phyloP scores from a whole-genome alignment of 2,797 vertebrate species.

The Lepidocolaptes lacrymiger region DNA sequence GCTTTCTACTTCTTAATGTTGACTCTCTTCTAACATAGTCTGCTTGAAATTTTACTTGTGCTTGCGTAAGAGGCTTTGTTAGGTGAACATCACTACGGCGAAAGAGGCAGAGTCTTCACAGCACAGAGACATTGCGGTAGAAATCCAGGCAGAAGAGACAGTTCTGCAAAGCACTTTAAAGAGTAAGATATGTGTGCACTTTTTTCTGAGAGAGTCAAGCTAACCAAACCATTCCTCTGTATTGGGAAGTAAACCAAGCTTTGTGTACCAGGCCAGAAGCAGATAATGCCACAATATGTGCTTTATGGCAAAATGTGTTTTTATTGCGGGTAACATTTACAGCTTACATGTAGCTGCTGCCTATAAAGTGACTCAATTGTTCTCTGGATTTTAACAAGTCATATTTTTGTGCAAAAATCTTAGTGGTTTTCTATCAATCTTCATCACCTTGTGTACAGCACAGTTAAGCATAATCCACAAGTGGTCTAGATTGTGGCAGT shows the following conservation, averaged over 20 bases:
- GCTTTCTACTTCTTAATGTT: background rate
- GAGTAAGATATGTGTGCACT: background rate
- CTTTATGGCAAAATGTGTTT: slow-evolving; percentile 72
- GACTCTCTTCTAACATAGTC: background rate
- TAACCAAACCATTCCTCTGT: slow-evolving; percentile 41
- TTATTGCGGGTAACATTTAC: slow-evolving; percentile 75
- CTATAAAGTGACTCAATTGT: slow-evolving; percentile 64
- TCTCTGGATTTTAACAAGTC: slow-evolving; percentile 65
- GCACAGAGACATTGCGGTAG: background rate
- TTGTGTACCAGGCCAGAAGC: slow-evolving; percentile 70
- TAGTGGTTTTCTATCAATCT: slow-evolving; percentile 81
- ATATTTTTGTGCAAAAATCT: slow-evolving; percentile 65
- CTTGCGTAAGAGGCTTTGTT: background rate
- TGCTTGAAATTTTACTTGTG: background rate
- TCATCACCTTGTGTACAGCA: slow-evolving; percentile 85
- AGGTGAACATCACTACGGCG: background rate
- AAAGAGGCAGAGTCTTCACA: background rate
- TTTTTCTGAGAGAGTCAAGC: slow-evolving; percentile 11
- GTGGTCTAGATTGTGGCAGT: slow-evolving; percentile 71
- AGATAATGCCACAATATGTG: slow-evolving; percentile 69
- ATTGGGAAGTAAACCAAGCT: slow-evolving; percentile 45
- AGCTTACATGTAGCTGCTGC: slow-evolving; percentile 76
- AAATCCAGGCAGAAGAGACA: slow-evolving; percentile 5
- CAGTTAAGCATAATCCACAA: slow-evolving; percentile 75
- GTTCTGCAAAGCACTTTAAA: slow-evolving; percentile 62